Evolutionary conservation across 2,888 invertebrate genomes (phyloP).

Genomic region (Altica lythri): DNA sequence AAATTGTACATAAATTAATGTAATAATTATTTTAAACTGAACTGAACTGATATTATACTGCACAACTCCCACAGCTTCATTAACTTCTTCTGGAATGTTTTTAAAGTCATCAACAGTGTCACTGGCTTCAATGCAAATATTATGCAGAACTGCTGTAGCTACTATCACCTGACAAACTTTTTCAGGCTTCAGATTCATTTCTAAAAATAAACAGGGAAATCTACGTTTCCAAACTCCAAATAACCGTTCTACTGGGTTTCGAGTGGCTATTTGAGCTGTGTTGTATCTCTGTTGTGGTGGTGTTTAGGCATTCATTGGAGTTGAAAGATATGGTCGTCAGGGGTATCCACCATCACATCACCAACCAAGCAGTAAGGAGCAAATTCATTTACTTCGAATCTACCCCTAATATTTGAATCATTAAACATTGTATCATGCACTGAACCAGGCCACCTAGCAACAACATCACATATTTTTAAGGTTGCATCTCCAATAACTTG

Average conservation of each 20-base stretch:
- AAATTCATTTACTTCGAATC: too few relatives aligned
- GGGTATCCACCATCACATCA: constrained; percentile 7
- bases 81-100: too few relatives aligned
- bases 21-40: too few relatives aligned
- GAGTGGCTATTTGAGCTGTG: constrained; percentile 31
- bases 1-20: too few relatives aligned
- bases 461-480: too few relatives aligned
- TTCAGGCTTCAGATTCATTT: background rate
- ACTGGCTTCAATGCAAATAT: too few relatives aligned
- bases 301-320: background rate
- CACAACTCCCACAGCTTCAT: too few relatives aligned
- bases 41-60: too few relatives aligned
- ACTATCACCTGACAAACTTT: background rate
- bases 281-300: constrained; percentile 3
- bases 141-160: background rate
- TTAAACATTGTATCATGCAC: constrained; percentile 27
- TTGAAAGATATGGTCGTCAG: background rate
- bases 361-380: too few relatives aligned
- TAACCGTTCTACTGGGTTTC: constrained; percentile 40
- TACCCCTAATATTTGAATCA: constrained; percentile 20
- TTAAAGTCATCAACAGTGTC: too few relatives aligned
- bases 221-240: constrained; percentile 42
- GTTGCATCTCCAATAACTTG: too few relatives aligned
- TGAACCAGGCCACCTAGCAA: constrained; percentile 26
- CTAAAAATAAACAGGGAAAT: constrained; percentile 35